Conservation (phyloP, 2,797 vertebrate genomes). For the Luscinia megarhynchos region DNA sequence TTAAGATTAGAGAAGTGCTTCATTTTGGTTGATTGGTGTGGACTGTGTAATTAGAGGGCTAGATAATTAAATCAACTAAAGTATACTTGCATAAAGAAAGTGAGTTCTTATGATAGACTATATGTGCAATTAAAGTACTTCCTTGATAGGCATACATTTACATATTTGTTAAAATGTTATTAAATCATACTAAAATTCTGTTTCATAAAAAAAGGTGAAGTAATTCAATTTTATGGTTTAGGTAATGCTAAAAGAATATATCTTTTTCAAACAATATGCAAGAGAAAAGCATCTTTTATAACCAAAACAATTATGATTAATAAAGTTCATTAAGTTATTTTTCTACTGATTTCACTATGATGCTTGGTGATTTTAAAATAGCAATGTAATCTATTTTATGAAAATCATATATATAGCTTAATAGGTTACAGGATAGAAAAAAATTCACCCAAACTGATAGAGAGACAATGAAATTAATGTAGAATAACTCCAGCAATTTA, state of each 20-base stretch:
- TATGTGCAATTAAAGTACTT: slow-evolving; percentile 56
- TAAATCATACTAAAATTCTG: slow-evolving; percentile 32
- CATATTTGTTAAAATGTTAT: slow-evolving; percentile 49
- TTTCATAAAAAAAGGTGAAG: slow-evolving; percentile 30
- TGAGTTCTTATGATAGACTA: slow-evolving; percentile 47
- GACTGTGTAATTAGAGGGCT: slow-evolving; percentile 54
- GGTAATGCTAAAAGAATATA: slow-evolving; percentile 6
- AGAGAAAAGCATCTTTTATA: slow-evolving; percentile 55
- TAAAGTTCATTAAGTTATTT: slow-evolving; percentile 48
- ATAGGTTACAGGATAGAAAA: not conserved
- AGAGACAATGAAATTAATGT: slow-evolving; percentile 17
- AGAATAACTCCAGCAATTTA: slow-evolving; percentile 16
- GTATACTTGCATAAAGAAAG: slow-evolving; percentile 39
- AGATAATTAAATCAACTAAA: slow-evolving; percentile 66
- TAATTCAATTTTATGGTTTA: slow-evolving; percentile 43
- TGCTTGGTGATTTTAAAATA: slow-evolving; percentile 46
- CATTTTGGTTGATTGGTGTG: slow-evolving; percentile 67
- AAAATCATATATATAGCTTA: slow-evolving; percentile 16
- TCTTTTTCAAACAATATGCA: slow-evolving; percentile 13
- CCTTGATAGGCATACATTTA: slow-evolving; percentile 52
- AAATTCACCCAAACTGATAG: not conserved
- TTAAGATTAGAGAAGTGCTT: slow-evolving; percentile 57
- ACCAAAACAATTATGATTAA: slow-evolving; percentile 37
- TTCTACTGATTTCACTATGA: slow-evolving; percentile 38
- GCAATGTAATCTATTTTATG: slow-evolving; percentile 1